A percentile compares a stretch with the other conserved stretches of the same genome.
phyloP scores from a whole-genome alignment of 37 sponge, comb jelly and placozoan species.

The Tethya wilhelma region DNA sequence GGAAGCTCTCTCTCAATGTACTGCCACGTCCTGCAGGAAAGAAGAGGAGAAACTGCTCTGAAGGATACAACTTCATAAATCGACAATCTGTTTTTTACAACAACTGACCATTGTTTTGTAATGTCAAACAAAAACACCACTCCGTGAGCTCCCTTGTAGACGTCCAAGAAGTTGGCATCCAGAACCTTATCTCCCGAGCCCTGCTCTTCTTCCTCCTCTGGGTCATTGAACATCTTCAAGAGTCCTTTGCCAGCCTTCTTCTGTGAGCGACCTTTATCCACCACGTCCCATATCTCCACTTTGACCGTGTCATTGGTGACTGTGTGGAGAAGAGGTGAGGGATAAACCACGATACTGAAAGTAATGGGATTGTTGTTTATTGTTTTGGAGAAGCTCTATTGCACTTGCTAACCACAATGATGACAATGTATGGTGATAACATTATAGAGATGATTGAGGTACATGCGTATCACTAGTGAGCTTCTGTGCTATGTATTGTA shows the following conservation, averaged over 20 bases:
- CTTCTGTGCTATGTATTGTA: too few species aligned
- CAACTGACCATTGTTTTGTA: slow-evolving; percentile 87
- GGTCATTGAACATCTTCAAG: slow-evolving; percentile 49
- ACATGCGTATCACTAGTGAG: too few species aligned
- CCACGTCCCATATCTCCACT: slow-evolving; percentile 97
- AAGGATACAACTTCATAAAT: not conserved
- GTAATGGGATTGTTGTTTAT: too few species aligned
- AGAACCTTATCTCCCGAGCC: slow-evolving; percentile 10
- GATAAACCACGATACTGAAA: too few species aligned
- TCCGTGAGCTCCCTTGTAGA: slow-evolving; percentile 90
- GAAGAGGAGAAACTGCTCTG: not conserved
- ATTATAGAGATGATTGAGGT: too few species aligned
- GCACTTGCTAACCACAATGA: too few species aligned
- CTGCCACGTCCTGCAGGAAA: slow-evolving; percentile 84
- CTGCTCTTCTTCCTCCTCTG: slow-evolving; percentile 13
- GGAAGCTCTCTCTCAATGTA: slow-evolving; percentile 86
- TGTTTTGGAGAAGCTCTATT: too few species aligned
- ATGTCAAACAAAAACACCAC: slow-evolving; percentile 90
- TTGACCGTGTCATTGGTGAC: slow-evolving; percentile 94
- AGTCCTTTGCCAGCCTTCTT: slow-evolving; percentile 16
- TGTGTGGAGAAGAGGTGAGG: slow-evolving; percentile 17
- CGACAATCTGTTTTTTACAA: not conserved
- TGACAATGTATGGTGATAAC: not conserved
- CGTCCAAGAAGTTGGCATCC: slow-evolving; percentile 92
- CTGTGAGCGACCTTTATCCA: slow-evolving; percentile 82